These are phyloP conservation scores for Gonatopus flavifemur DNA, from an alignment of 1,140 invertebrate genomes.

Conservation along the genomic window DNA sequence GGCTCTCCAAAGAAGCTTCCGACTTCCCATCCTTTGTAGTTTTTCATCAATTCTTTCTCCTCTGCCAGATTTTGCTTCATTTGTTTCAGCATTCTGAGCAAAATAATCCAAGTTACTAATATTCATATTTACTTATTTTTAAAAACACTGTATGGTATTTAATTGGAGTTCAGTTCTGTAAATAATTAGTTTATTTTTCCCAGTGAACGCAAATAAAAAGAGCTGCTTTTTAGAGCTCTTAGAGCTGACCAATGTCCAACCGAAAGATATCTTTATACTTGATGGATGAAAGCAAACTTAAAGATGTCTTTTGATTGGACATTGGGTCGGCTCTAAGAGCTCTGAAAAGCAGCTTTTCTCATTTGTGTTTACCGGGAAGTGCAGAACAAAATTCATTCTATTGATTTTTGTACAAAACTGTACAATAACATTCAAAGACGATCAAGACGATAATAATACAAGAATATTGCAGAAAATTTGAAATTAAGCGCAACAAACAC, in stretches of 20 bases:
- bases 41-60: constrained; percentile 21
- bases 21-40: constrained; percentile 12
- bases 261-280: not conserved
- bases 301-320: too few relatives aligned
- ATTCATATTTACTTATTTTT: not conserved
- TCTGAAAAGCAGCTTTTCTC: too few relatives aligned
- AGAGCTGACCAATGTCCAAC: not conserved
- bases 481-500: too few relatives aligned
- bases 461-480: too few relatives aligned
- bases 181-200: not conserved
- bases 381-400: too few relatives aligned
- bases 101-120: not conserved
- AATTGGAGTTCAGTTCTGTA: too few relatives aligned
- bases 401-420: too few relatives aligned
- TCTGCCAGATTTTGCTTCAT: not conserved
- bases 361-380: too few relatives aligned
- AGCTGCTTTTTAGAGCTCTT: not conserved
- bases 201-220: too few relatives aligned
- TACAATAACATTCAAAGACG: too few relatives aligned
- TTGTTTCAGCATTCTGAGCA: constrained; percentile 8
- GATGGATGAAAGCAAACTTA: fast-evolving
- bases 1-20: constrained; percentile 16
- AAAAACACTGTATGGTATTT: not conserved
- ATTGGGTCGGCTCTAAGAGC: too few relatives aligned
- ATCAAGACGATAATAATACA: too few relatives aligned